These are phyloP conservation scores for Eufriesea mexicana DNA, from an alignment of 1,140 invertebrate genomes.

Conservation along the genomic window DNA sequence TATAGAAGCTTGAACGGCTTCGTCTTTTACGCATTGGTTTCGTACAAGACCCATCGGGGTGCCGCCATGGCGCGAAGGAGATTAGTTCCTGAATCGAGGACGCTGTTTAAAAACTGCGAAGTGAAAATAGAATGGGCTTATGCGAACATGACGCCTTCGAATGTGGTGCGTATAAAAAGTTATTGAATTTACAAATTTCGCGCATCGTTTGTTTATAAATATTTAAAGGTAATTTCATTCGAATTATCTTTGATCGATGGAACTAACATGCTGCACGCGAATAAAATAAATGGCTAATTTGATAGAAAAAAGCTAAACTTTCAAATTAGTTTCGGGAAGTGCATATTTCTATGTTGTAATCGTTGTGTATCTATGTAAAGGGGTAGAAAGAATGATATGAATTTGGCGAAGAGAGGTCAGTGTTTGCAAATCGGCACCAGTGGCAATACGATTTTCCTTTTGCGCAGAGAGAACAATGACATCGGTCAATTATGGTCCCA, in stretches of 20 bases:
- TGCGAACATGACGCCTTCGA: constrained; percentile 76
- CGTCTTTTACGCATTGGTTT: constrained; percentile 84
- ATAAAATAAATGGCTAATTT: no score
- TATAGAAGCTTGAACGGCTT: constrained; percentile 64
- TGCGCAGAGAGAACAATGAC: constrained; percentile 65
- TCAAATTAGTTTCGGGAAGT: not conserved
- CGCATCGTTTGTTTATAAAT: not conserved
- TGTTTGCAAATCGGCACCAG: constrained; percentile 55
- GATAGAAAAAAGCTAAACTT: no score
- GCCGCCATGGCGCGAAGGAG: constrained; percentile 88
- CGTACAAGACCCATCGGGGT: constrained; percentile 86
- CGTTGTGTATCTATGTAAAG: not conserved
- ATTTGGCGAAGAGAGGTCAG: constrained; percentile 24
- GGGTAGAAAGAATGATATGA: not conserved
- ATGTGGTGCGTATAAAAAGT: constrained; percentile 71
- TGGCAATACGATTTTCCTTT: constrained; percentile 32
- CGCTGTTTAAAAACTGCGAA: constrained; percentile 78
- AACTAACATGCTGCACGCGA: no score
- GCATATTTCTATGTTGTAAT: not conserved
- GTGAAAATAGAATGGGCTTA: constrained; percentile 87
- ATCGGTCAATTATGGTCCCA: constrained; percentile 58
- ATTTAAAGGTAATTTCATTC: no score
- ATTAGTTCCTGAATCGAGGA: constrained; percentile 84
- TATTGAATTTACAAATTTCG: not conserved
- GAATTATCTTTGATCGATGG: no score